Evolutionary conservation across 2,888 invertebrate species (phyloP).

Genomic region (Clostera curtula): DNA sequence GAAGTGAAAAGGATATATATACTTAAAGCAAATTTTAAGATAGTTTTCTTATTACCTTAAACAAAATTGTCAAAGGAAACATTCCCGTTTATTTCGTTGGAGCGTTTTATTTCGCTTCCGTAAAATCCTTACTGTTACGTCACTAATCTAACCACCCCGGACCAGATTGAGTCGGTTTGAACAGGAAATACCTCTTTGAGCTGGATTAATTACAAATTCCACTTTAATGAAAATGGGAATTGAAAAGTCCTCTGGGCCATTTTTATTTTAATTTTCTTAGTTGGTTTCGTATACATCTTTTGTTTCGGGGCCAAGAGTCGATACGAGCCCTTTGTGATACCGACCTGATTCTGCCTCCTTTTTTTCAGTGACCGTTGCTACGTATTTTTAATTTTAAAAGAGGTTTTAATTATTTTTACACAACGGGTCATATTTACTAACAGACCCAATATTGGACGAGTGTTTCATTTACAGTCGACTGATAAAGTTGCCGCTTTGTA

Average conservation of each 20-base stretch:
- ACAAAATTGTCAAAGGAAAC: no score
- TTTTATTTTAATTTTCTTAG: constrained; percentile 31
- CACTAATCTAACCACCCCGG: constrained; percentile 2
- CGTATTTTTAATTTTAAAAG: constrained; percentile 9
- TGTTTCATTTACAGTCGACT: no score
- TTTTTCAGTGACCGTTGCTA: constrained; percentile 12
- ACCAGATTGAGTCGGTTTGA: constrained; percentile 17
- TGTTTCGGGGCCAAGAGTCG: constrained; percentile 16
- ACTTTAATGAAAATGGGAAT: constrained; percentile 23
- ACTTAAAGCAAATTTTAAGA: no score
- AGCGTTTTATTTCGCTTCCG: no score
- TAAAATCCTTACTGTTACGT: no score
- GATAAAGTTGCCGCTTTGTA: no score
- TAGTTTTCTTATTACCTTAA: no score
- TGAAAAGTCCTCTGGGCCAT: constrained; percentile 25
- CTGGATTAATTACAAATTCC: constrained; percentile 33
- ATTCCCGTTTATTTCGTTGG: no score
- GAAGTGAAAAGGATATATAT: no score
- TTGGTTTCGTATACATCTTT: constrained; percentile 23
- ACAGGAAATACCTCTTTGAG: constrained; percentile 25
- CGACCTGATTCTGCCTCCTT: constrained; percentile 19
- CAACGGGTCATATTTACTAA: constrained; percentile 7
- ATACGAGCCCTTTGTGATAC: constrained; percentile 13
- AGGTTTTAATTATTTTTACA: constrained; percentile 4
- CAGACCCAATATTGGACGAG: no score